Conservation (phyloP, 2,113 vertebrate species). For the Rhinopomastus cyanomelas region DNA sequence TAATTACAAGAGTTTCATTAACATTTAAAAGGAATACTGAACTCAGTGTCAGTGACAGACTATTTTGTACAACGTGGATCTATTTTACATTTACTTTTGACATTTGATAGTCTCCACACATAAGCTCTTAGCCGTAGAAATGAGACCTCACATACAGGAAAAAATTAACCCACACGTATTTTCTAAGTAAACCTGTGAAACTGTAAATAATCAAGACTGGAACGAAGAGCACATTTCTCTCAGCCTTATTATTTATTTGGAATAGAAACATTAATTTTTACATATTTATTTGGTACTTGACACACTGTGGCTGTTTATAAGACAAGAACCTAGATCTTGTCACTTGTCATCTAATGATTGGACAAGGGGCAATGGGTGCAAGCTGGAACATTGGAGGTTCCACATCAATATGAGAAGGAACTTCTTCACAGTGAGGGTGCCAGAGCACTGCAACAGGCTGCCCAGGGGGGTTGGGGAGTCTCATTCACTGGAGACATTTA, state of each 20-base stretch:
- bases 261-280: constrained; percentile 36
- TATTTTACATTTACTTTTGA: constrained; percentile 80
- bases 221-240: constrained; percentile 49
- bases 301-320: background rate
- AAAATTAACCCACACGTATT: constrained; percentile 70
- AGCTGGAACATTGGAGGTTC: no score
- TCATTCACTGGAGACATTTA: no score
- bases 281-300: constrained; percentile 34
- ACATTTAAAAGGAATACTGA: constrained; percentile 80
- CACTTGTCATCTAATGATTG: no score
- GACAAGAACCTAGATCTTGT: no score
- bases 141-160: constrained; percentile 62
- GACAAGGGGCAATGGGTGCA: no score
- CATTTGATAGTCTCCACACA: constrained; percentile 78
- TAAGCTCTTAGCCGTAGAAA: constrained; percentile 71
- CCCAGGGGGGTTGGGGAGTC: no score
- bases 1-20: constrained; percentile 84
- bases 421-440: no score
- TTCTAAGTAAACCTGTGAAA: constrained; percentile 56
- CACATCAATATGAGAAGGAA: no score
- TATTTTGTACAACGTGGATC: constrained; percentile 69
- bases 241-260: background rate
- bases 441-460: no score
- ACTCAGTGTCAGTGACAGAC: constrained; percentile 73
- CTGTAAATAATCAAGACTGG: constrained; percentile 33